Conservation (phyloP, 1,140 invertebrate species). For the Dreissena polymorpha region DNA sequence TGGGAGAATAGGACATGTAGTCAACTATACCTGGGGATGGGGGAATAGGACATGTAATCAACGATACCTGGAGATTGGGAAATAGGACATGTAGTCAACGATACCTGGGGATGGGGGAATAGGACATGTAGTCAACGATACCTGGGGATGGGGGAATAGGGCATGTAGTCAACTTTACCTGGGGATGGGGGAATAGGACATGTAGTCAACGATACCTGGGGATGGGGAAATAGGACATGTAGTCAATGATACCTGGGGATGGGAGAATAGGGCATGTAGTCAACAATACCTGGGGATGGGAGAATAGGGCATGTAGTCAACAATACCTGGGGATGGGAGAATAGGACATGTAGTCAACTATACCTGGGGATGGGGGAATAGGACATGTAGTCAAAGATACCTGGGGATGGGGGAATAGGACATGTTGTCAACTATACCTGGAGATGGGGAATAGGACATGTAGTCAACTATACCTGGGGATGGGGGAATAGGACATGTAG, state of each 20-base stretch:
- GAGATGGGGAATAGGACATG: neutral
- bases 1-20: neutral
- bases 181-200: conserved; percentile 5
- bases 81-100: neutral
- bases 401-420: conserved; percentile 12
- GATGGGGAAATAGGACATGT: conserved; percentile 4
- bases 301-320: neutral
- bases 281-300: no score
- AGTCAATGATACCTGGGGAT: no score
- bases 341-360: neutral
- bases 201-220: no score
- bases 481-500: neutral
- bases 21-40: no score
- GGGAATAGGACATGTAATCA: neutral
- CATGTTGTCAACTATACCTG: no score
- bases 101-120: conserved; percentile 21
- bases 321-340: conserved; percentile 14
- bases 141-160: conserved; percentile 16
- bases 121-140: no score
- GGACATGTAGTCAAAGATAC: no score
- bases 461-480: no score
- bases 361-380: conserved; percentile 23
- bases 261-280: neutral
- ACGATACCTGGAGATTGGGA: no score
- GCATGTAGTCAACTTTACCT: no score